Evolutionary conservation across 2,113 vertebrate species (phyloP).

Genomic region (Chaetops frenatus): DNA sequence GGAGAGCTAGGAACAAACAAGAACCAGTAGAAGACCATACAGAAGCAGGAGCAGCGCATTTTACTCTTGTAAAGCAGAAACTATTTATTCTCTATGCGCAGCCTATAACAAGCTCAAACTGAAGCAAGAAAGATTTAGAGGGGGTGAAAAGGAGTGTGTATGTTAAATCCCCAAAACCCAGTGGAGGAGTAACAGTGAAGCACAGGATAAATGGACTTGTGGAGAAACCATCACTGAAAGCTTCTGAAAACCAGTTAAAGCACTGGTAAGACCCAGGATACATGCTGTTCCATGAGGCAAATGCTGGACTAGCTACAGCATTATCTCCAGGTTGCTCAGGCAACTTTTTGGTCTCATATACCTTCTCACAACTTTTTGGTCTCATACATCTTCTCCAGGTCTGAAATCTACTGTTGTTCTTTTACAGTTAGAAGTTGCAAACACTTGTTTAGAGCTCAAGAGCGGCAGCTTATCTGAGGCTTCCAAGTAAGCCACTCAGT

Average conservation of each 20-base stretch:
- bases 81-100: neutral
- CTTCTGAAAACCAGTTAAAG: neutral
- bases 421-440: neutral
- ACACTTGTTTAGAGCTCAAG: neutral
- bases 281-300: neutral
- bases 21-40: neutral
- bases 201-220: neutral
- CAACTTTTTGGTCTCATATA: neutral
- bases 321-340: neutral
- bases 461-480: accelerated
- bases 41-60: neutral
- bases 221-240: neutral
- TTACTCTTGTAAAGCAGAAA: neutral
- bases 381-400: neutral
- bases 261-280: neutral
- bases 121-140: neutral
- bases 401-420: neutral
- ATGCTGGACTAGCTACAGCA: neutral
- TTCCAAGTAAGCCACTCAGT: neutral
- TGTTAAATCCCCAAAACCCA: neutral
- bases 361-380: neutral
- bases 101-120: neutral
- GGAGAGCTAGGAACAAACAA: neutral
- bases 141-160: neutral
- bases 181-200: neutral